These are phyloP conservation scores for Astyanax mexicanus DNA, from an alignment of 2,797 vertebrate genomes.

Conservation along the genomic window DNA sequence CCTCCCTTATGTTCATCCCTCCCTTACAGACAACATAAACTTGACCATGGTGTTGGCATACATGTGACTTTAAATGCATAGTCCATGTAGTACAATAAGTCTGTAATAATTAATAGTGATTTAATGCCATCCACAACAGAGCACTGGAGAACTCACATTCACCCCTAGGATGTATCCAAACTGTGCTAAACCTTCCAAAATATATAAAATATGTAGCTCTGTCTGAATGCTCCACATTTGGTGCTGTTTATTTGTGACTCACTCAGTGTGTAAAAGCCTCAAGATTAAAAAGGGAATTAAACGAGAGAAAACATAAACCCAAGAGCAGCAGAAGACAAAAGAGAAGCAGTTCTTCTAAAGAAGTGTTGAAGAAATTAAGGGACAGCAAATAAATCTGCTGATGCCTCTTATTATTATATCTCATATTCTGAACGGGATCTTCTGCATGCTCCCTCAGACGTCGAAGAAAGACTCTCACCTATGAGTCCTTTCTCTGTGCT, in stretches of 20 bases:
- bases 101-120: too few relatives aligned
- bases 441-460: background rate
- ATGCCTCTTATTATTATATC: conserved; percentile 52
- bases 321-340: background rate
- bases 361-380: background rate
- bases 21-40: too few relatives aligned
- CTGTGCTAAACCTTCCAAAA: too few relatives aligned
- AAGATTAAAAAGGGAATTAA: too few relatives aligned
- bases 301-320: background rate
- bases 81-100: too few relatives aligned
- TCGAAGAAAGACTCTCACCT: conserved; percentile 81
- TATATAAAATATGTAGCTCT: too few relatives aligned
- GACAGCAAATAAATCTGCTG: conserved; percentile 50
- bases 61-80: too few relatives aligned
- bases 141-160: too few relatives aligned
- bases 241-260: background rate
- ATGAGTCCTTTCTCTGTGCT: conserved; percentile 97
- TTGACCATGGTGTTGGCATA: too few relatives aligned
- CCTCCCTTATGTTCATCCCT: too few relatives aligned
- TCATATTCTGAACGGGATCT: conserved; percentile 26
- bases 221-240: background rate
- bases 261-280: background rate
- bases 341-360: background rate
- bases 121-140: too few relatives aligned
- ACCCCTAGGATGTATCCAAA: too few relatives aligned